Conservation (phyloP, 2,113 vertebrate species). For the Rhynchopsitta pachyrhyncha region DNA sequence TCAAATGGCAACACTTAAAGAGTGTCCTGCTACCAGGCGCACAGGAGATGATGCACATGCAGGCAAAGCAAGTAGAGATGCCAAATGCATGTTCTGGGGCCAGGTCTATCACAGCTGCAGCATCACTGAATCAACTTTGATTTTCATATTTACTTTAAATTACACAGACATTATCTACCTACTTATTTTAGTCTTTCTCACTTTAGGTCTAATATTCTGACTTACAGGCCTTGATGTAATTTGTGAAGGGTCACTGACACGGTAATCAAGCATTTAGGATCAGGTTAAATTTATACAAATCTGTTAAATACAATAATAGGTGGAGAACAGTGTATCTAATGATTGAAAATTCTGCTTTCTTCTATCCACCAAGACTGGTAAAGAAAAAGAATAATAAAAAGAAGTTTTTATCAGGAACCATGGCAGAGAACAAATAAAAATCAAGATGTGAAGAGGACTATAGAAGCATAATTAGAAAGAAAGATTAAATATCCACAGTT, state of each 20-base stretch:
- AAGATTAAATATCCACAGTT: not conserved
- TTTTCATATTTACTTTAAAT: not conserved
- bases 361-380: not conserved
- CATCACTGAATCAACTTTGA: not conserved
- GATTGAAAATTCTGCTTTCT: not conserved
- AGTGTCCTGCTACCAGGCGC: not conserved
- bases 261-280: not conserved
- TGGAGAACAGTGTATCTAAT: not conserved
- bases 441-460: not conserved
- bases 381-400: not conserved
- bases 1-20: not conserved
- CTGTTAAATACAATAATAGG: not conserved
- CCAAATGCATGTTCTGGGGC: not conserved
- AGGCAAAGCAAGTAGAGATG: not conserved
- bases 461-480: not conserved
- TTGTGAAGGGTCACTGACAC: not conserved
- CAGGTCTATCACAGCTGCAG: not conserved
- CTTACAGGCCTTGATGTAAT: not conserved
- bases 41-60: not conserved
- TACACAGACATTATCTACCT: not conserved
- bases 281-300: not conserved
- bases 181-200: not conserved
- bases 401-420: not conserved
- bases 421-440: not conserved
- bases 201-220: not conserved